phyloP scores from a whole-genome alignment of 2,113 vertebrate genomes.

The Corythoichthys intestinalis region DNA sequence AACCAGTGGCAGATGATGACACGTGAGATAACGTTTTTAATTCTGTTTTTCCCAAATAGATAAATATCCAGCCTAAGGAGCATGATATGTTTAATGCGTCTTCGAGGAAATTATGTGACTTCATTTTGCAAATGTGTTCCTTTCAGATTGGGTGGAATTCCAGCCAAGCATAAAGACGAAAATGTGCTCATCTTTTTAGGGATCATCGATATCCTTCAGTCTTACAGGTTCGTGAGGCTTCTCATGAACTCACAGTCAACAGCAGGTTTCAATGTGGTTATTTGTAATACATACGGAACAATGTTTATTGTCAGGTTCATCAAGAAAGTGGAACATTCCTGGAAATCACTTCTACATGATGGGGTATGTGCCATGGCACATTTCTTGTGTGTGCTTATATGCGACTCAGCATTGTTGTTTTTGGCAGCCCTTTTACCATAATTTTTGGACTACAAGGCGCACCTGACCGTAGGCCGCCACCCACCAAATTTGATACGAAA shows the following conservation, averaged over 20 bases:
- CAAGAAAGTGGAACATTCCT: constrained; percentile 96
- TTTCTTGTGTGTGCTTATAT: too few species aligned
- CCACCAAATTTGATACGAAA: too few species aligned
- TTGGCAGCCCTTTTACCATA: too few species aligned
- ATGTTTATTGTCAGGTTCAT: constrained; percentile 77
- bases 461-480: too few species aligned
- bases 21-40: constrained; percentile 74
- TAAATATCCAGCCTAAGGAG: background rate
- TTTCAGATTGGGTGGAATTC: constrained; percentile 91
- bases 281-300: background rate
- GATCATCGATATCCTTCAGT: constrained; percentile 96
- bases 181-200: constrained; percentile 91
- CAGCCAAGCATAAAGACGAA: constrained; percentile 92
- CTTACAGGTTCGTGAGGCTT: constrained; percentile 79
- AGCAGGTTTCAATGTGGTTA: background rate
- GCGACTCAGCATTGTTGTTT: too few species aligned
- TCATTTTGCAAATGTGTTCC: background rate
- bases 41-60: background rate
- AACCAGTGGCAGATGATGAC: constrained; percentile 74
- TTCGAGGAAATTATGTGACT: background rate
- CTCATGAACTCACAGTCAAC: background rate
- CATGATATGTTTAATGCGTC: background rate
- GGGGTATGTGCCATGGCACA: constrained; percentile 71
- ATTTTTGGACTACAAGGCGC: too few species aligned
- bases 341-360: constrained; percentile 95